Conservation (phyloP, 2,888 invertebrate genomes). For the Disparrhopalites patrizii region DNA sequence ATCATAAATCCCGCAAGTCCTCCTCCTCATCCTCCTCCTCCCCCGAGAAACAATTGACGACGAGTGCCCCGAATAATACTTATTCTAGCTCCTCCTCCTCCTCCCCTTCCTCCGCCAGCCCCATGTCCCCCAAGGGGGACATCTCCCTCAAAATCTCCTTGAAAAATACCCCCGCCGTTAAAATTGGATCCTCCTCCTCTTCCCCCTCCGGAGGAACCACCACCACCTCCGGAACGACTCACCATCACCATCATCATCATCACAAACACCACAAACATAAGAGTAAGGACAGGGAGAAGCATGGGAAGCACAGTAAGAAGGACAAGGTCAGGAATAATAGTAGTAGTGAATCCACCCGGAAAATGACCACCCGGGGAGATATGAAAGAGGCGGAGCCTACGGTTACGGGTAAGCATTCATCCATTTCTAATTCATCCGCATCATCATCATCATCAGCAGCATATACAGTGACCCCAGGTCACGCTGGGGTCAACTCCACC, state of each 20-base stretch:
- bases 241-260: conserved; percentile 46
- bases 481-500: neutral
- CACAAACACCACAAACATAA: conserved; percentile 41
- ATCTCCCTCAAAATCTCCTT: conserved; percentile 5
- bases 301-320: conserved; percentile 26
- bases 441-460: neutral
- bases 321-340: conserved; percentile 23
- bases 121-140: neutral
- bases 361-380: conserved; percentile 15
- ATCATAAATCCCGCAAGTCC: neutral
- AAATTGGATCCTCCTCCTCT: neutral
- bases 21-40: neutral
- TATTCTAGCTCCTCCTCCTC: neutral
- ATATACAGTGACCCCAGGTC: neutral
- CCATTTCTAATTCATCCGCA: too few relatives aligned
- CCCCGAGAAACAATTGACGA: neutral
- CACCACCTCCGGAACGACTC: conserved; percentile 11
- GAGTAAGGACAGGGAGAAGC: conserved; percentile 25
- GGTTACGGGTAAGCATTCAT: too few relatives aligned
- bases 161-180: neutral
- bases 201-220: neutral
- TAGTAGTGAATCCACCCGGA: neutral
- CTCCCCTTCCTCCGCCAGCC: neutral
- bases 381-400: neutral
- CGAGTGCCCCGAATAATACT: neutral